Conservation (phyloP, 2,888 invertebrate genomes). For the Anorthoa munda region DNA sequence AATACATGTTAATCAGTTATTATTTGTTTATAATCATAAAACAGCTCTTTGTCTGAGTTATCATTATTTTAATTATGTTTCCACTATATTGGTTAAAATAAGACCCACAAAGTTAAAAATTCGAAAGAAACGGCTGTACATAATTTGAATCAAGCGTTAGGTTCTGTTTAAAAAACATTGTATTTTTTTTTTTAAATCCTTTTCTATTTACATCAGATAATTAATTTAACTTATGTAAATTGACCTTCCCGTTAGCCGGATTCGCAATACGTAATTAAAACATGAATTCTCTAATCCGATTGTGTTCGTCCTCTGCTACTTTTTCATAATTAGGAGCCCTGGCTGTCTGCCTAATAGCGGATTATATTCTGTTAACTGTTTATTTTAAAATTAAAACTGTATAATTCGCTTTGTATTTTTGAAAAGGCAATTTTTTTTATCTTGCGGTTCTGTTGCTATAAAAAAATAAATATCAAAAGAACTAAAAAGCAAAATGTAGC, state of each 20-base stretch:
- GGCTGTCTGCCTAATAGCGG: constrained; percentile 35
- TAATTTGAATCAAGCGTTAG: not conserved
- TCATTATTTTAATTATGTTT: not conserved
- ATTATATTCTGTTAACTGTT: constrained; percentile 55
- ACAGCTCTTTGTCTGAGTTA: too few relatives aligned
- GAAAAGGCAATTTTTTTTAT: too few relatives aligned
- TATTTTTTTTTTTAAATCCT: not conserved
- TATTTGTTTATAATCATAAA: too few relatives aligned
- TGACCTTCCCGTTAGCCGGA: constrained; percentile 29
- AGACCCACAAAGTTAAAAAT: not conserved
- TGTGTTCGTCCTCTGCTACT: constrained; percentile 48
- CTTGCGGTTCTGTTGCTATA: not conserved
- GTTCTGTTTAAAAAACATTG: constrained; percentile 5
- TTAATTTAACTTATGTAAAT: constrained; percentile 58
- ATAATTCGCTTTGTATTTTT: not conserved
- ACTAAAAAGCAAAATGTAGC: not conserved
- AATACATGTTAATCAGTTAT: too few relatives aligned
- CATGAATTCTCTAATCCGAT: constrained; percentile 57
- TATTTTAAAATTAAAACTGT: constrained; percentile 45
- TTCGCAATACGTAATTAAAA: constrained; percentile 57
- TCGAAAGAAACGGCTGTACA: not conserved
- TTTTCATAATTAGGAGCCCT: constrained; percentile 55
- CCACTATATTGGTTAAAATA: not conserved
- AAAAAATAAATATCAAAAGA: constrained; percentile 22
- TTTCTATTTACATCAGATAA: constrained; percentile 43